Percentiles rank a stretch among this genome's conserved stretches.
Conservation (phyloP, 2,888 invertebrate genomes). For the Frankliniella fusca region DNA sequence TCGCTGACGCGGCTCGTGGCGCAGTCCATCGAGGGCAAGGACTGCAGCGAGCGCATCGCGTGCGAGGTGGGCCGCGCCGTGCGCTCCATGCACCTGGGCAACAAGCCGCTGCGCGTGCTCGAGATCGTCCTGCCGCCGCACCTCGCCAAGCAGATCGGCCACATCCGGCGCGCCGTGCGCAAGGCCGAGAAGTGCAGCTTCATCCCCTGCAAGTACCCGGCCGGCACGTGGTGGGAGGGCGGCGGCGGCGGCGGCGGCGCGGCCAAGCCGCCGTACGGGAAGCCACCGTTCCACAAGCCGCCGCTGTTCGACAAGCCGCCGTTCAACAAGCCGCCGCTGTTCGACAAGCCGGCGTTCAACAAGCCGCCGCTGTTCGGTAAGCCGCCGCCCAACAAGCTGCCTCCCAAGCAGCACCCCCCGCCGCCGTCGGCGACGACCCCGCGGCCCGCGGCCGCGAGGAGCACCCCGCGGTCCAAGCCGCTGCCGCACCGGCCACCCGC, state of each 20-base stretch:
- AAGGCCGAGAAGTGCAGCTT: constrained; percentile 40
- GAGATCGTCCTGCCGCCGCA: constrained; percentile 40
- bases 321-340: too few relatives aligned
- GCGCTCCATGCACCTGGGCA: constrained; percentile 40
- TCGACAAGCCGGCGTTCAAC: background rate
- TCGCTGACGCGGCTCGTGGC: constrained; percentile 47
- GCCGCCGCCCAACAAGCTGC: background rate
- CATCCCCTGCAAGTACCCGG: constrained; percentile 39
- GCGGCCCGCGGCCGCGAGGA: background rate
- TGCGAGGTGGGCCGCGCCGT: constrained; percentile 50
- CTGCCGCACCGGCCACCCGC: constrained; percentile 10
- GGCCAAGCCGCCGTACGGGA: background rate
- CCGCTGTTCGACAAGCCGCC: too few relatives aligned
- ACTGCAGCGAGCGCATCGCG: constrained; percentile 49
- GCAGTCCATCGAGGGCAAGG: constrained; percentile 50
- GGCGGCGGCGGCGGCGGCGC: too few relatives aligned
- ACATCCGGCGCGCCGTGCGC: constrained; percentile 38
- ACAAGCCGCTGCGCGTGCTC: constrained; percentile 41
- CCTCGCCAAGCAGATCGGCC: constrained; percentile 39
- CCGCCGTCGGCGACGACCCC: background rate
- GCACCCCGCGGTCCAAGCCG: constrained; percentile 6
- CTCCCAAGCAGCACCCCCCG: background rate
- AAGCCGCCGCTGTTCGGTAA: background rate
- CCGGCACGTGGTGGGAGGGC: constrained; percentile 20
- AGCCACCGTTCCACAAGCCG: too few relatives aligned